These are phyloP conservation scores for Glandiceps talaboti DNA, from an alignment of 53 echinoderm and acorn worm species.

Conservation along the genomic window DNA sequence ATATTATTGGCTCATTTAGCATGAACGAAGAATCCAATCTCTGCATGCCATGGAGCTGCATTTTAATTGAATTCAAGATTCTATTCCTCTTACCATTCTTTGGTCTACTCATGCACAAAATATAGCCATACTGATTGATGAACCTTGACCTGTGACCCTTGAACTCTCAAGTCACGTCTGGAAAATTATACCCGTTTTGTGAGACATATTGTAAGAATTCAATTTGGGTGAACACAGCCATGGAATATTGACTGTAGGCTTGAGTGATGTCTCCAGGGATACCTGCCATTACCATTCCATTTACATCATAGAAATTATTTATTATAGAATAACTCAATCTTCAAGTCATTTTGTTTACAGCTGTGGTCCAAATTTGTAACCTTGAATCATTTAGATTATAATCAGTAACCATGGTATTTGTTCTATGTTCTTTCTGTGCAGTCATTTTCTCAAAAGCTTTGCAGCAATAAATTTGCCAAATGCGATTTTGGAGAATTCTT, in stretches of 20 bases:
- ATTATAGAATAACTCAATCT: not conserved
- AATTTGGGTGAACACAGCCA: not conserved
- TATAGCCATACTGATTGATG: not conserved
- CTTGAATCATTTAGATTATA: no score
- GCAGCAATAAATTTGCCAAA: no score
- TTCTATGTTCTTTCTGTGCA: no score
- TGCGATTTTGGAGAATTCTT: no score
- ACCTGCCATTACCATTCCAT: not conserved
- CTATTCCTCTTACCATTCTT: not conserved
- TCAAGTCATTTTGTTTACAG: not conserved
- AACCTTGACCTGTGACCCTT: not conserved
- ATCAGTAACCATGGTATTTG: no score
- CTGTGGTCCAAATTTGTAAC: not conserved
- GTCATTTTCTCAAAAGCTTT: no score
- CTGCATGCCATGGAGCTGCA: not conserved
- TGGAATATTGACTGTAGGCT: not conserved
- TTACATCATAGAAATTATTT: not conserved
- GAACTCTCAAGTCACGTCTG: no score
- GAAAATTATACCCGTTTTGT: not conserved
- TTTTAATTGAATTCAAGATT: not conserved
- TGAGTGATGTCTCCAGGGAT: not conserved
- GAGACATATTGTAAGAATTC: not conserved
- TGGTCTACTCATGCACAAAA: not conserved
- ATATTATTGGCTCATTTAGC: not conserved
- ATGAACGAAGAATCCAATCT: not conserved